Evolutionary conservation across 2,888 invertebrate species (phyloP).

Genomic region (Sphaerophoria rueppellii): DNA sequence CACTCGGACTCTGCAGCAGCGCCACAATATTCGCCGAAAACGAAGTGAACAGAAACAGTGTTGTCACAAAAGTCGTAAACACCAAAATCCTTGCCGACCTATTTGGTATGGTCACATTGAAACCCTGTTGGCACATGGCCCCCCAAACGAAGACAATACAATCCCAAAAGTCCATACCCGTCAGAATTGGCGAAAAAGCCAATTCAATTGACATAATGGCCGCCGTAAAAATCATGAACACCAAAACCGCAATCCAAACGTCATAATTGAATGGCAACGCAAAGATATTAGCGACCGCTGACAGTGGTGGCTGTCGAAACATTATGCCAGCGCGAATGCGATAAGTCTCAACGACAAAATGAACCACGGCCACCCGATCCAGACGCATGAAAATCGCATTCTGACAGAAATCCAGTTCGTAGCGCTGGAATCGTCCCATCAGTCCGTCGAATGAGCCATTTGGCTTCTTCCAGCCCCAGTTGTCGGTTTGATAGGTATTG

Average conservation of each 20-base stretch:
- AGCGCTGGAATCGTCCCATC: constrained; percentile 84
- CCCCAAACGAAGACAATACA: constrained; percentile 84
- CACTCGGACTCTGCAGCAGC: constrained; percentile 85
- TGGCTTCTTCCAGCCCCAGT: constrained; percentile 83
- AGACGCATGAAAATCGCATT: constrained; percentile 84
- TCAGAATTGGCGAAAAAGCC: constrained; percentile 76
- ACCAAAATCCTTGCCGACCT: constrained; percentile 84
- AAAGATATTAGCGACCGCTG: constrained; percentile 85
- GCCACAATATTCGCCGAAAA: constrained; percentile 87
- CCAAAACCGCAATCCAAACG: constrained; percentile 83
- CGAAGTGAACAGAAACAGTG: constrained; percentile 85
- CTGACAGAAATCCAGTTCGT: constrained; percentile 84
- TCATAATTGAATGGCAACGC: constrained; percentile 84
- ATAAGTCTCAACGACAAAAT: constrained; percentile 84
- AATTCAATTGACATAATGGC: constrained; percentile 77
- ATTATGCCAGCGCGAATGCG: constrained; percentile 84
- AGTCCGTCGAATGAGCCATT: constrained; percentile 85
- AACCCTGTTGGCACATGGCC: constrained; percentile 86
- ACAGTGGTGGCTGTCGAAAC: constrained; percentile 85
- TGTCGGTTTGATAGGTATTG: constrained; percentile 81
- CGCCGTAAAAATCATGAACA: constrained; percentile 78
- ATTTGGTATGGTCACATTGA: constrained; percentile 82
- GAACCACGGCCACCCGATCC: constrained; percentile 83
- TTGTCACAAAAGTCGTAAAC: constrained; percentile 83
- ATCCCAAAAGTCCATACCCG: constrained; percentile 81